Evolutionary conservation across 2,113 vertebrate species (phyloP).

Genomic region (Cacatua alba): DNA sequence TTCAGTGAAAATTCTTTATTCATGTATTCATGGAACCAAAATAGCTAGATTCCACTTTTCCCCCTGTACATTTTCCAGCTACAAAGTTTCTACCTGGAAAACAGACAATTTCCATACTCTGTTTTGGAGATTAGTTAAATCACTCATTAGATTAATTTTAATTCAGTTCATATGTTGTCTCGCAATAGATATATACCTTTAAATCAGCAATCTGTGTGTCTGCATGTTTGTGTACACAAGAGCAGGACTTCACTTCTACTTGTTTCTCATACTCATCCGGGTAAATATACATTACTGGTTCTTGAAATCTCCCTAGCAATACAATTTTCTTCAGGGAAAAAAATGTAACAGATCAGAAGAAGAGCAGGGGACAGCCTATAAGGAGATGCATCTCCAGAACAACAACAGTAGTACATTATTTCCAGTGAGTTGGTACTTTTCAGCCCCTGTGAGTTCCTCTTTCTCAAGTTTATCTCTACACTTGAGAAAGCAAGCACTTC

Average conservation of each 20-base stretch:
- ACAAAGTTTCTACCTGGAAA: not conserved
- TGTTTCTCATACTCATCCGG: not conserved
- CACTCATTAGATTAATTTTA: not conserved
- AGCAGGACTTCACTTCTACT: not conserved
- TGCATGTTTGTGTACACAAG: not conserved
- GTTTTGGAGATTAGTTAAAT: not conserved
- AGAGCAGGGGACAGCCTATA: not conserved
- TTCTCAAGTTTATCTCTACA: not conserved
- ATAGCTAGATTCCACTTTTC: not conserved
- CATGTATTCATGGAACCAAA: not conserved
- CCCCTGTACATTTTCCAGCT: not conserved
- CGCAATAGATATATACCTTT: not conserved
- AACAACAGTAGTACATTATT: not conserved
- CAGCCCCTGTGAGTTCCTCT: not conserved
- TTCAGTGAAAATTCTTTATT: not conserved
- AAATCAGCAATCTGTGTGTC: not conserved
- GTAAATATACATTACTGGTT: not conserved
- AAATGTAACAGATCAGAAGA: not conserved
- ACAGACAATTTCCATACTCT: not conserved
- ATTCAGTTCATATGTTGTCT: not conserved
- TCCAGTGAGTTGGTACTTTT: not conserved
- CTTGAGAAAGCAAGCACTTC: not conserved
- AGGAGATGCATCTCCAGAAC: not conserved
- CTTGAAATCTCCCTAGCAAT: not conserved
- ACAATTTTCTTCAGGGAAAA: not conserved